Base-by-base conservation (phyloP, 37 sponge, comb jelly and placozoan species). In the Cliona cf. orientalis region DNA sequence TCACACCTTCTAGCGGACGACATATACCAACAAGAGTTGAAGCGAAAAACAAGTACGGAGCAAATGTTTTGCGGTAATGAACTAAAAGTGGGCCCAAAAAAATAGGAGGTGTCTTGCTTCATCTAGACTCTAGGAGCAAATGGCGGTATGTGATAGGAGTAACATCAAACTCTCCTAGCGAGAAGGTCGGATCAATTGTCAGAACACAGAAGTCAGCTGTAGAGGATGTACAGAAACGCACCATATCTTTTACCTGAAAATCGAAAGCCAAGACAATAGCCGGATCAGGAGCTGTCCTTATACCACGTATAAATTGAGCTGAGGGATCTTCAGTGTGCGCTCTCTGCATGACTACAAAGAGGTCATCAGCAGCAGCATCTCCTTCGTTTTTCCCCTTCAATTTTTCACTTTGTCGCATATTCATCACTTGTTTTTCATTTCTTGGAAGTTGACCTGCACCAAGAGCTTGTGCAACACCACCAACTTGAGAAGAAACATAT, bases 71-170 rank as follows among this genome's bases (percentile, higher is more conserved):
- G 64, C 71, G 38, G 39, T 78, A 78, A 66, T 85, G 86, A n/a
- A 86, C 61, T 19, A 78, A 65, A 22, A 71, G 67, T 38, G 86
- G 86, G 2, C 86, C 86, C 46, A 79, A 29, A 46, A 86, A 31
- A 12, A 72, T 39, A 34, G 86, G 86, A 14, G 67, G 34, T 17
- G 40, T 57, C 67, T 41, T 39, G n/a, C 42, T 65, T 53, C 70
- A 31, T 45, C 26, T 76, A 21, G 85, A 42, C 39, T 84, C 76
- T 5, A 84, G 61, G 12, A 86, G 59, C 26, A 79, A 66, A 69
- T 86, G 86, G n/a, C 73, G 63, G 40, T 70, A 79, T n/a, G 86
- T 86, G 73, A 78, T 78, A 0, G 79, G 80, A 19, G 81, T 87
- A 43, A 80, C 81, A 46, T 80, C 87, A 74, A 85, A 85, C 11